These are phyloP conservation scores for Labeo calbasu DNA, from an alignment of 2,797 vertebrate species.

Conservation along the genomic window DNA sequence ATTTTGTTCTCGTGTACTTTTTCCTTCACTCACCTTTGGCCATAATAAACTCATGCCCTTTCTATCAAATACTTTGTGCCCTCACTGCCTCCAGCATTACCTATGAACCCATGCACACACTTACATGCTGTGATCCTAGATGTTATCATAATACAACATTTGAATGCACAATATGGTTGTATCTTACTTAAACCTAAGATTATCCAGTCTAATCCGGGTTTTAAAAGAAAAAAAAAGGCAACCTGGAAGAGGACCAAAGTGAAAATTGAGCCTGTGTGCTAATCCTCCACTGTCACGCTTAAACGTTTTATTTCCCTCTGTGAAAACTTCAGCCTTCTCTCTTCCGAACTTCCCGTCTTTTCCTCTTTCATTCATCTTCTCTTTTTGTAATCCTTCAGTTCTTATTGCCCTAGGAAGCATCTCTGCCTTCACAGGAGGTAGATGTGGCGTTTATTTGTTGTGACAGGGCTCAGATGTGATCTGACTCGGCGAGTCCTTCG, in stretches of 20 bases:
- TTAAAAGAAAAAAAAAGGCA: conserved; percentile 5
- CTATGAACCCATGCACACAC: neutral
- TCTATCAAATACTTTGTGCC: neutral
- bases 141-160: conserved; percentile 14
- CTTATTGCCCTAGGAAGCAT: conserved; percentile 11
- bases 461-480: conserved; percentile 23
- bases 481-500: neutral
- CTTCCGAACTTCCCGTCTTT: neutral
- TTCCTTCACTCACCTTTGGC: conserved; percentile 3
- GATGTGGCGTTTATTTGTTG: conserved; percentile 10
- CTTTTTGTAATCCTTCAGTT: conserved; percentile 15
- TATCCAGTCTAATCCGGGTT: conserved; percentile 27
- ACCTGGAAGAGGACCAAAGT: conserved; percentile 14
- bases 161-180: conserved; percentile 1
- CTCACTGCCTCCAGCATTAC: neutral
- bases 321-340: neutral
- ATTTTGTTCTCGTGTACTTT: neutral
- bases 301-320: conserved; percentile 17
- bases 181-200: conserved; percentile 11
- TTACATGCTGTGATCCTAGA: conserved; percentile 15
- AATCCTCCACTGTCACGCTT: conserved; percentile 24
- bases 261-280: conserved; percentile 13
- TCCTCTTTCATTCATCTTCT: conserved; percentile 3
- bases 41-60: conserved; percentile 8
- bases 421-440: conserved; percentile 15